Percentiles rank a stretch among this genome's conserved stretches.
Evolutionary conservation across 2,888 invertebrate genomes (phyloP).

Genomic region (Calliopum simillimum): DNA sequence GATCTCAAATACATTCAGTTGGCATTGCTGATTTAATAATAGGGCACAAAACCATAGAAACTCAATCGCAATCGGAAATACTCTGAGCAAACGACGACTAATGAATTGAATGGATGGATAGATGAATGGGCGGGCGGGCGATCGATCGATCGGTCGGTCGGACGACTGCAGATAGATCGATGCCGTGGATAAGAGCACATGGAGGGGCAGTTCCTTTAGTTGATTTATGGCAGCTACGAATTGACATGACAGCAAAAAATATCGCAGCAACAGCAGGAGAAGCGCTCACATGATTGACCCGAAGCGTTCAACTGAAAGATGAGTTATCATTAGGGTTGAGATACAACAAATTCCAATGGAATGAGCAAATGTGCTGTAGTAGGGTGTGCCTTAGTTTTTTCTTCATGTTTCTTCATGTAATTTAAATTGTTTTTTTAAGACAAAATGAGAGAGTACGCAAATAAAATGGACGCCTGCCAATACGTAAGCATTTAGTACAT

Average conservation of each 20-base stretch:
- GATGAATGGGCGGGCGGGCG: constrained; percentile 15
- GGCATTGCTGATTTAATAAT: constrained; percentile 48
- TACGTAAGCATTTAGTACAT: too few species aligned
- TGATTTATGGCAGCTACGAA: constrained; percentile 48
- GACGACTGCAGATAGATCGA: constrained; percentile 27
- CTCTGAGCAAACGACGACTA: constrained; percentile 25
- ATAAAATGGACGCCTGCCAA: too few species aligned
- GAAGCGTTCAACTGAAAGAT: constrained; percentile 24
- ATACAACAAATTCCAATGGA: too few species aligned
- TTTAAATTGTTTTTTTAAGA: too few species aligned
- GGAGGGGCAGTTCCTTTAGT: constrained; percentile 20
- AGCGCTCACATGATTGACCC: constrained; percentile 26
- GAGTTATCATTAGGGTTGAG: constrained; percentile 19
- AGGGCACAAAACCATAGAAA: constrained; percentile 35
- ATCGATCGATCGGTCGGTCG: neutral
- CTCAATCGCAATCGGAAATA: neutral
- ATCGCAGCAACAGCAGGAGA: constrained; percentile 1
- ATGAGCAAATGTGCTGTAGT: too few species aligned
- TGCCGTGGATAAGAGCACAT: constrained; percentile 39
- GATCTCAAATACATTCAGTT: constrained; percentile 17
- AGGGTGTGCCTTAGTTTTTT: too few species aligned
- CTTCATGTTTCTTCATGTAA: too few species aligned
- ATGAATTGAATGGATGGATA: constrained; percentile 16
- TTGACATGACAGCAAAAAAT: constrained; percentile 46
- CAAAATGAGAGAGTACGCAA: too few species aligned